These are phyloP conservation scores for Porites evermanni DNA, from an alignment of 92 coral and sea anemone genomes.

Conservation along the genomic window DNA sequence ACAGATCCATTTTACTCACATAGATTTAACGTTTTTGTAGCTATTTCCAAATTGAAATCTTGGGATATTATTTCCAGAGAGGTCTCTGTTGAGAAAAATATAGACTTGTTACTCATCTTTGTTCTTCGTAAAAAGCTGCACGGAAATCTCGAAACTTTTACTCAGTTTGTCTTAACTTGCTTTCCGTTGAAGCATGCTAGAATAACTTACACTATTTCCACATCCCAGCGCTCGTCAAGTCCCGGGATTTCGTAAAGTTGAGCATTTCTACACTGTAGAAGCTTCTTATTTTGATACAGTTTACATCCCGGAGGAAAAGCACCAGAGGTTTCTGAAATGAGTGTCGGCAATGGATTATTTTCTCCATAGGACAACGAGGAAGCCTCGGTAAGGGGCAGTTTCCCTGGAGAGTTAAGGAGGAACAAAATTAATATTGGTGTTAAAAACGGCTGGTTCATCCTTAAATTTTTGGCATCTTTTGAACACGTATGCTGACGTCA, in stretches of 20 bases:
- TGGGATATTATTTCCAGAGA: conserved; percentile 38
- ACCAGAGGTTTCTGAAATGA: not conserved
- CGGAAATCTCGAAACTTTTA: too few species aligned
- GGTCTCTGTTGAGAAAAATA: conserved; percentile 16
- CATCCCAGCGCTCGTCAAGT: conserved; percentile 4
- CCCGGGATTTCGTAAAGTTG: conserved; percentile 14
- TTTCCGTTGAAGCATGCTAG: not conserved
- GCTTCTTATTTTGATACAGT: conserved; percentile 15
- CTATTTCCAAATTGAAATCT: conserved; percentile 16
- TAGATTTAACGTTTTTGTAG: conserved; percentile 27
- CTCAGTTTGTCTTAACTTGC: too few species aligned
- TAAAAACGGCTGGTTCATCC: conserved; percentile 20
- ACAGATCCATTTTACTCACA: conserved; percentile 22
- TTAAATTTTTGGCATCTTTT: not conserved
- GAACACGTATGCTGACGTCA: conserved; percentile 32
- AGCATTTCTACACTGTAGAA: conserved; percentile 37
- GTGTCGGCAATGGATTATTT: not conserved
- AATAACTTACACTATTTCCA: conserved; percentile 26
- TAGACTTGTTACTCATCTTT: not conserved
- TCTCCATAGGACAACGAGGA: not conserved
- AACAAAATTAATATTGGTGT: not conserved
- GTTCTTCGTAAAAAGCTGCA: too few species aligned
- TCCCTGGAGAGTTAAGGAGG: not conserved
- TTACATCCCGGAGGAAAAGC: conserved; percentile 20
- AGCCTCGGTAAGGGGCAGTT: not conserved